A percentile compares a stretch with the other conserved stretches of the same genome.
Evolutionary conservation across 2,888 invertebrate genomes (phyloP).

Genomic region (Erebia palarica): DNA sequence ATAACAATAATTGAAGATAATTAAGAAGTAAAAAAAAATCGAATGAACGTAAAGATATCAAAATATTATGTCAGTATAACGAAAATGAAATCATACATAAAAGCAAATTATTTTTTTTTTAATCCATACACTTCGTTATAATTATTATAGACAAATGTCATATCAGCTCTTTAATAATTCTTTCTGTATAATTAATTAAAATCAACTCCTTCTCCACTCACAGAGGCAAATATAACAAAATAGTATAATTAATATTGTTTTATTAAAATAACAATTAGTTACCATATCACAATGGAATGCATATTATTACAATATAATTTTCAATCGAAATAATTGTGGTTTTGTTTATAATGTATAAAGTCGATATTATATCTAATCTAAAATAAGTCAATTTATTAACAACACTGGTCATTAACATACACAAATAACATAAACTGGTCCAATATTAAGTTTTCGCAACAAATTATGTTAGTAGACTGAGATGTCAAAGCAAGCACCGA

Average conservation of each 20-base stretch:
- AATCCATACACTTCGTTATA: background rate
- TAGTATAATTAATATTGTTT: background rate
- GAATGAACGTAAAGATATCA: background rate
- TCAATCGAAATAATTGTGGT: background rate
- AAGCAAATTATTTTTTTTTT: background rate
- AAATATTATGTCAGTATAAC: background rate
- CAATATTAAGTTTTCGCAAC: background rate
- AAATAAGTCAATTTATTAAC: slow-evolving; percentile 4
- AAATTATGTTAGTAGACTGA: slow-evolving; percentile 3
- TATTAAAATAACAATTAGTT: background rate
- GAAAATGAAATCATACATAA: background rate
- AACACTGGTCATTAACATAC: background rate
- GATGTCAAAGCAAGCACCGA: background rate
- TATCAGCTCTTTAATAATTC: background rate
- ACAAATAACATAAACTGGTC: background rate
- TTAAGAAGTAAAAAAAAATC: too few relatives aligned
- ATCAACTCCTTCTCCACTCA: background rate
- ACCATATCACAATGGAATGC: slow-evolving; percentile 3
- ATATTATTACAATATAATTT: background rate
- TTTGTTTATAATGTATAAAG: background rate
- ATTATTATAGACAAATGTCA: background rate
- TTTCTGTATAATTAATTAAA: background rate
- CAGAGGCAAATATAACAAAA: background rate
- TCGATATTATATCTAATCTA: slow-evolving; percentile 42
- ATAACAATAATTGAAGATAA: background rate